These are phyloP conservation scores for Aphidoletes aphidimyza DNA, from an alignment of 2,888 invertebrate genomes.

Conservation along the genomic window DNA sequence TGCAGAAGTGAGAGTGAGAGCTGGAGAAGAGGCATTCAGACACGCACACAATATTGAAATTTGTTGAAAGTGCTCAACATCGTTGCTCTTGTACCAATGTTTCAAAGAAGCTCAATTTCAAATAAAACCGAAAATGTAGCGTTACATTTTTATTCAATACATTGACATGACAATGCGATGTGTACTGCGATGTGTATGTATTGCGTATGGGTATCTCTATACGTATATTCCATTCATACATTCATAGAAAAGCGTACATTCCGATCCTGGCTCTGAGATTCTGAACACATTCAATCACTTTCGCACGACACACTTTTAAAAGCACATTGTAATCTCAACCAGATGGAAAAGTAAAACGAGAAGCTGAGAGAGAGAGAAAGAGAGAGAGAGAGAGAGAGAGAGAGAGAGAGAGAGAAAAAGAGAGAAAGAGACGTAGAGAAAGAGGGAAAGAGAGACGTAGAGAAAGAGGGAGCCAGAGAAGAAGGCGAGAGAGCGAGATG, in stretches of 20 bases:
- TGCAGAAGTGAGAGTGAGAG: slow-evolving; percentile 33
- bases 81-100: not conserved
- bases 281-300: slow-evolving; percentile 33
- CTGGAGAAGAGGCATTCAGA: not conserved
- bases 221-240: no score
- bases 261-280: not conserved
- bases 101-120: not conserved
- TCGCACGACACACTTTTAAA: slow-evolving; percentile 45
- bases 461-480: not conserved
- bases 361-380: not conserved
- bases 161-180: not conserved
- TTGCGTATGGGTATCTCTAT: not conserved
- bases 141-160: not conserved
- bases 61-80: not conserved
- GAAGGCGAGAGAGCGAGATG: not conserved
- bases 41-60: slow-evolving; percentile 30
- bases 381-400: not conserved
- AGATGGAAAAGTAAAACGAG: not conserved
- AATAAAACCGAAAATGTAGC: not conserved
- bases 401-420: not conserved
- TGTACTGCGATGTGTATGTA: not conserved
- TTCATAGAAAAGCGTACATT: not conserved
- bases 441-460: no score
- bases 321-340: slow-evolving; percentile 36
- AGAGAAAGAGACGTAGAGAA: no score